Evolutionary conservation across 2,113 vertebrate species (phyloP), one percentile per base, ranked within the genome.

Genomic region (Xiphophorus hellerii): DNA sequence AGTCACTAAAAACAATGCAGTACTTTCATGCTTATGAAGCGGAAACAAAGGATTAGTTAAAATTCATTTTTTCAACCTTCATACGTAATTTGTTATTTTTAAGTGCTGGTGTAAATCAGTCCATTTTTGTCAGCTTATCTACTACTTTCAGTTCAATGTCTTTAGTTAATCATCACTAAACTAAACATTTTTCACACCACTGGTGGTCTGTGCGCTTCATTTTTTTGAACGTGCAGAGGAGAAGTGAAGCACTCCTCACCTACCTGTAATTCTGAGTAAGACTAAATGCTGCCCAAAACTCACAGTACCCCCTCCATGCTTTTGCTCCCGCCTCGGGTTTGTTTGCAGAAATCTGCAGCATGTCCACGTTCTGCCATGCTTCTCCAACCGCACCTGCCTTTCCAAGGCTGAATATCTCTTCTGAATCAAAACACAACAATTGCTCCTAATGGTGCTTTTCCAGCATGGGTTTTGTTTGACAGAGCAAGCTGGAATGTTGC

Each of bases 351-450:
- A 22, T 64, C 30, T 62, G 63, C 62, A 76, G 73, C 0, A 0
- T 48, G 63, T 68, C 73, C 30, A 42, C 3, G 12, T 74, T 74
- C 25, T 0, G 60, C 31, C 58, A 66, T 0, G 15, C n/a, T 33
- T 33, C 44, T n/a, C 62, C 65, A 42, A 42, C 66, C 37, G 74
- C 82, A 67, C 70, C 82, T 81, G 70, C 39, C 62, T 2, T 62
- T 77, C 42, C 25, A 15, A 62, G 64, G 14, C 27, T 48, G 39
- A 73, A 64, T 33, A 74, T 78, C 33, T 35, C 44, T 48, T 25
- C 39, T 73, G 12, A 78, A 44, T 79, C 75, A 72, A 81, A 86
- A 75, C 61, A 35, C 29, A 66, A 51, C 29, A 3, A 28, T 58
- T 61, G 37, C 62, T 51, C 28, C 48, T 30, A 71, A 81, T 28